These are phyloP conservation scores for Imbricaverruca yamaguchii DNA, from an alignment of 2,888 invertebrate genomes.

Conservation along the genomic window DNA sequence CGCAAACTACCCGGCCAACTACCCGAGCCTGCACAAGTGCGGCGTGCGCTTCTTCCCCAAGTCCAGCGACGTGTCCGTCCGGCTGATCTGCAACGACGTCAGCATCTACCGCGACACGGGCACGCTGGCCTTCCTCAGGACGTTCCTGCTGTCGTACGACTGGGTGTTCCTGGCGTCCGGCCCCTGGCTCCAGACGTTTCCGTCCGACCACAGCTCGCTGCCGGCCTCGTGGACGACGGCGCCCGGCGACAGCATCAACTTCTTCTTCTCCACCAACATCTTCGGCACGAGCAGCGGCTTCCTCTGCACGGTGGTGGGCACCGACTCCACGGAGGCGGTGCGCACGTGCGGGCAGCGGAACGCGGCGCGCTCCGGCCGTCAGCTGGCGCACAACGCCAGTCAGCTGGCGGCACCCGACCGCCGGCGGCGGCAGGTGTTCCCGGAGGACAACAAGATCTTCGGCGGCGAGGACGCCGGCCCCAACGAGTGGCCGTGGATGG, in stretches of 20 bases:
- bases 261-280: conserved; percentile 12
- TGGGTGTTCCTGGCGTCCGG: conserved; percentile 11
- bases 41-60: neutral
- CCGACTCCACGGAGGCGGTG: neutral
- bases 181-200: neutral
- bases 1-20: neutral
- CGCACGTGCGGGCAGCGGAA: neutral
- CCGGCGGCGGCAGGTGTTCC: neutral
- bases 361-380: neutral
- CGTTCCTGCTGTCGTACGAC: neutral
- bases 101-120: neutral
- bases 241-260: neutral
- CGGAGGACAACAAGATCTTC: conserved; percentile 18
- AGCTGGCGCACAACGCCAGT: neutral
- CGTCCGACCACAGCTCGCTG: neutral
- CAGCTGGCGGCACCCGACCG: neutral
- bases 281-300: neutral
- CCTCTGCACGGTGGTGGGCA: neutral
- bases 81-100: conserved; percentile 18
- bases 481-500: conserved; percentile 20
- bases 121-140: neutral
- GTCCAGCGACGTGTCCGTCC: neutral
- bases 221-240: neutral
- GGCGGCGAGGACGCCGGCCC: conserved; percentile 1
- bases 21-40: conserved; percentile 15